These are phyloP conservation scores for Leucophenga montana DNA, from an alignment of 2,888 invertebrate species.

Conservation along the genomic window DNA sequence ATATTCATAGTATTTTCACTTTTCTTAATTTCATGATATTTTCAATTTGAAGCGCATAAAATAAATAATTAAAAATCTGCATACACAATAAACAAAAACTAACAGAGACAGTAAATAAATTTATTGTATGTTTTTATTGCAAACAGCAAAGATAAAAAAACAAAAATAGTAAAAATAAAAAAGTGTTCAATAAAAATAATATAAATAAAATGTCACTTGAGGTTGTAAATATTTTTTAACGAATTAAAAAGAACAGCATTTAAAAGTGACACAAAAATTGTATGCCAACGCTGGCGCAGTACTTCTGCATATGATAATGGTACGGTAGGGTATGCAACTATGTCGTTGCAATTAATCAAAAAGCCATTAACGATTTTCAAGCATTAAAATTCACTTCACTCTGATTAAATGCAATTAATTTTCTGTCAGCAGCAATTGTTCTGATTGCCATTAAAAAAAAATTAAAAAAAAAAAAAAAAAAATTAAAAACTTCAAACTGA, in stretches of 20 bases:
- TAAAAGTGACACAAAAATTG: neutral
- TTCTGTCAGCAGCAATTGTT: constrained; percentile 60
- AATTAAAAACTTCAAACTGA: neutral
- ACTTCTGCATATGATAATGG: neutral
- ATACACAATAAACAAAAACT: too few relatives aligned
- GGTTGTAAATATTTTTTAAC: neutral
- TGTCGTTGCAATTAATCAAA: constrained; percentile 20
- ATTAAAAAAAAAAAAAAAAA: constrained; percentile 6
- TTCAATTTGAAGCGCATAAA: too few relatives aligned
- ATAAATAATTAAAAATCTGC: too few relatives aligned
- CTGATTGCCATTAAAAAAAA: constrained; percentile 14
- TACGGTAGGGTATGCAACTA: neutral
- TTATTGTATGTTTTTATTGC: too few relatives aligned
- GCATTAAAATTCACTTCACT: constrained; percentile 29
- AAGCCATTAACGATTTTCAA: constrained; percentile 29
- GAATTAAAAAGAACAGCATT: neutral
- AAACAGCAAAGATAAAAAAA: too few relatives aligned
- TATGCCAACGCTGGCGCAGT: too few relatives aligned
- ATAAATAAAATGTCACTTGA: too few relatives aligned
- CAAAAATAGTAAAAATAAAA: too few relatives aligned
- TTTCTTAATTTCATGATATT: too few relatives aligned
- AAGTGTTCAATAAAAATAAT: too few relatives aligned
- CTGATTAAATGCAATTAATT: constrained; percentile 63
- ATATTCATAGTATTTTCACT: too few relatives aligned
- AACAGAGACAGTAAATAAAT: too few relatives aligned